A percentile compares a stretch with the other conserved stretches of the same genome.
Evolutionary conservation across 1,140 invertebrate species (phyloP).

Genomic region (Pemphigus obesinymphae): DNA sequence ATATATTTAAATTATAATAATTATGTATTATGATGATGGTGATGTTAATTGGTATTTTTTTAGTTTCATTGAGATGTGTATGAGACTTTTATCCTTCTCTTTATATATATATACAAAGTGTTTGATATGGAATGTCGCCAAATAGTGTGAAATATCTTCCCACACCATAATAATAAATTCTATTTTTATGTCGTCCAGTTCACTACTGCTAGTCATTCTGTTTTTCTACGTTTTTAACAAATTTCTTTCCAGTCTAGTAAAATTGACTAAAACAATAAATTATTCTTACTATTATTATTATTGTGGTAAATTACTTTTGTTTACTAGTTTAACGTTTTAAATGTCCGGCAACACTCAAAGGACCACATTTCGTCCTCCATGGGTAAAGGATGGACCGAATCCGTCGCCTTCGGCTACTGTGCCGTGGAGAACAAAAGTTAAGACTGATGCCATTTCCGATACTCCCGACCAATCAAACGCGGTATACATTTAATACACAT

Average conservation of each 20-base stretch:
- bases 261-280: not conserved
- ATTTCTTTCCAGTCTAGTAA: conserved; percentile 8
- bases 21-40: not conserved
- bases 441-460: conserved; percentile 42
- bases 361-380: conserved; percentile 70
- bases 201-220: not conserved
- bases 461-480: not conserved
- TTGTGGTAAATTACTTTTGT: not conserved
- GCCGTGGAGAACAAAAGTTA: conserved; percentile 58
- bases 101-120: not conserved
- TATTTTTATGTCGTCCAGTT: conserved; percentile 37
- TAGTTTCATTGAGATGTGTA: conserved; percentile 4
- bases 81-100: not conserved
- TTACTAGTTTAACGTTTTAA: not conserved
- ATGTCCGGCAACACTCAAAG: conserved; percentile 51
- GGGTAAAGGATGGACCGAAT: conserved; percentile 66
- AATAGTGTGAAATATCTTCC: conserved; percentile 36
- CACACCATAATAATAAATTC: conserved; percentile 31
- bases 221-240: conserved; percentile 24
- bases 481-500: not conserved
- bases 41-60: conserved; percentile 12
- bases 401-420: conserved; percentile 54
- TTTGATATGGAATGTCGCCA: conserved; percentile 39
- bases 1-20: conserved; percentile 7
- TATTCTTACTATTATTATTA: not conserved